phyloP scores from a whole-genome alignment of 2,888 invertebrate genomes.

The Onchidella celtica region DNA sequence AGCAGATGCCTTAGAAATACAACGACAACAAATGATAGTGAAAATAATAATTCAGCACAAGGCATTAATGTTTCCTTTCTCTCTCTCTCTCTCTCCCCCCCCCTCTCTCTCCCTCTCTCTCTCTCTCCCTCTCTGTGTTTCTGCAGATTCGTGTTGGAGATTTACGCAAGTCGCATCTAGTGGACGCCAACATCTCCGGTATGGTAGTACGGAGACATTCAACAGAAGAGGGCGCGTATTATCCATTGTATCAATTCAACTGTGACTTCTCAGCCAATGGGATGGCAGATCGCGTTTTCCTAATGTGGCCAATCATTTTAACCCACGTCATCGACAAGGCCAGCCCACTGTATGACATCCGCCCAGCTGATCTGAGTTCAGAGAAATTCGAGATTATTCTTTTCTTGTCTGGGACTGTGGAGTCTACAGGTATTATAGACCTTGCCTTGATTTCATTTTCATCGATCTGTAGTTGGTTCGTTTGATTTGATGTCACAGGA shows the following conservation, averaged over 20 bases:
- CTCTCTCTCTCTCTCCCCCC: neutral
- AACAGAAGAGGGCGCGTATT: constrained; percentile 93
- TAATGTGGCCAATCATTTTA: constrained; percentile 98
- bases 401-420: constrained; percentile 94
- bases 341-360: constrained; percentile 93
- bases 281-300: constrained; percentile 95
- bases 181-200: constrained; percentile 94
- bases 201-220: constrained; percentile 95
- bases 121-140: constrained; percentile 18
- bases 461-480: too few species aligned
- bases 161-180: constrained; percentile 77
- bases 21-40: too few species aligned
- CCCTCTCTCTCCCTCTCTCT: neutral
- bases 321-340: constrained; percentile 95
- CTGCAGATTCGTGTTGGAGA: constrained; percentile 78
- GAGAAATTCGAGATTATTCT: constrained; percentile 97
- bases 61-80: neutral
- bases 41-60: too few species aligned
- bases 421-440: constrained; percentile 87
- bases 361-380: constrained; percentile 92
- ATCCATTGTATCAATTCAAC: constrained; percentile 96
- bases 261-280: constrained; percentile 93
- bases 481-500: too few species aligned
- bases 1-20: too few species aligned
- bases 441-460: too few species aligned